Evolutionary conservation across 2,113 vertebrate genomes (phyloP).

Genomic region (Ophthalmotilapia sp.): DNA sequence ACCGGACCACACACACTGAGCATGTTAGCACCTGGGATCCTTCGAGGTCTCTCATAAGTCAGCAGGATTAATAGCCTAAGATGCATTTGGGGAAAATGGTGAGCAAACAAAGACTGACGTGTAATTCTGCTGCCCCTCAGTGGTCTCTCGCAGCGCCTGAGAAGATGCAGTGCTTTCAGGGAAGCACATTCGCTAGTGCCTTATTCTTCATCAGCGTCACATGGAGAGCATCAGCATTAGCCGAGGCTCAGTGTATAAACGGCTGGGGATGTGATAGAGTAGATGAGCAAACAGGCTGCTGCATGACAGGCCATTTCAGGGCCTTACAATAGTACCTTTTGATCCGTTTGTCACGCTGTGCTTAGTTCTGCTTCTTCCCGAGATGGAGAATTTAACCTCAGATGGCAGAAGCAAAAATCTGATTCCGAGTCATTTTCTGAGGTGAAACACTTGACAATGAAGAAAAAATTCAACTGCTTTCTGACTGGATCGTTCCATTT

Average conservation of each 20-base stretch:
- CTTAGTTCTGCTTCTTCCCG: constrained; percentile 14
- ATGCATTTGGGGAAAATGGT: background rate
- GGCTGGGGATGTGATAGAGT: constrained; percentile 18
- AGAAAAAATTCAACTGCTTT: background rate
- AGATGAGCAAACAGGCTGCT: constrained; percentile 23
- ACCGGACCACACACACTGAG: background rate
- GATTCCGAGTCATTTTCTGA: background rate
- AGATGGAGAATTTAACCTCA: constrained; percentile 23
- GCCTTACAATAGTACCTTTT: background rate
- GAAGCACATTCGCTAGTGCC: background rate
- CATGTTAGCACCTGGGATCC: background rate
- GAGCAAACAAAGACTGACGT: constrained; percentile 1
- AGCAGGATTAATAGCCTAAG: constrained; percentile 34
- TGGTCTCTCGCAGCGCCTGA: constrained; percentile 15
- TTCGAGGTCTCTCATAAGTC: constrained; percentile 40
- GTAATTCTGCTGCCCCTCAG: constrained; percentile 61
- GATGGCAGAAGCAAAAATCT: constrained; percentile 1
- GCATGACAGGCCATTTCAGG: constrained; percentile 1
- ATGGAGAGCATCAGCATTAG: constrained; percentile 37
- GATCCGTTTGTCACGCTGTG: constrained; percentile 16
- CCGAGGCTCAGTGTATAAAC: constrained; percentile 17
- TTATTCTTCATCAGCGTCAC: constrained; percentile 16
- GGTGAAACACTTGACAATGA: background rate
- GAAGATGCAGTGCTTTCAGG: background rate
- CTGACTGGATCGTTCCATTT: background rate